Evolutionary conservation across 1,140 invertebrate genomes (phyloP).

Genomic region (Drosophila arizonae): DNA sequence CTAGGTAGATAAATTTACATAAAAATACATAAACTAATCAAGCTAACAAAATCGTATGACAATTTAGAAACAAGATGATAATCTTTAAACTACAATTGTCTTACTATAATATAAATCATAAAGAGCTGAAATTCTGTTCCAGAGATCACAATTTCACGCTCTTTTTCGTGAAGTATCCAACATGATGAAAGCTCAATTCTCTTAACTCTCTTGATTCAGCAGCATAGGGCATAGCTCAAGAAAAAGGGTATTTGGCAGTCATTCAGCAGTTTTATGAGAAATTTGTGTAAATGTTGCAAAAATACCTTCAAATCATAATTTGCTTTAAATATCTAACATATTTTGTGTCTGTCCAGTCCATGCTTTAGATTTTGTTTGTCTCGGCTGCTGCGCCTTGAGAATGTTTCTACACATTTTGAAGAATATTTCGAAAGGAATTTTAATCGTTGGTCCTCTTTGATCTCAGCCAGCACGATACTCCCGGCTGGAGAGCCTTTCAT

Average conservation of each 20-base stretch:
- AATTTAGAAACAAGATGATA: too few species aligned
- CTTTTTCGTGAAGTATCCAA: too few species aligned
- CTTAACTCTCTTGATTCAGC: too few species aligned
- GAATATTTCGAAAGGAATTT: slow-evolving; percentile 37
- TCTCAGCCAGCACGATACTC: slow-evolving; percentile 35
- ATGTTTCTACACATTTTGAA: slow-evolving; percentile 33
- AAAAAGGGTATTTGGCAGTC: not conserved
- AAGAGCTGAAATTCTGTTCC: too few species aligned
- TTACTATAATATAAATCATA: too few species aligned
- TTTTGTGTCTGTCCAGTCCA: not conserved
- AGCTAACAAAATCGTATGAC: too few species aligned
- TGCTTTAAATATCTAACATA: slow-evolving; percentile 1
- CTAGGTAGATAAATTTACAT: too few species aligned
- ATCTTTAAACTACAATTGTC: too few species aligned
- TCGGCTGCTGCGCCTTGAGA: slow-evolving; percentile 14
- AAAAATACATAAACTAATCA: too few species aligned
- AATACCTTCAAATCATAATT: slow-evolving; percentile 3
- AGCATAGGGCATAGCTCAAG: too few species aligned
- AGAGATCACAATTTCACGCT: too few species aligned
- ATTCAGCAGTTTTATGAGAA: not conserved
- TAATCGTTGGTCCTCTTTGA: slow-evolving; percentile 51
- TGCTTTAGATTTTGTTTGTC: slow-evolving; percentile 9
- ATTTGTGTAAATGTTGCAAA: not conserved
- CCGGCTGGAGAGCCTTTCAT: slow-evolving; percentile 26
- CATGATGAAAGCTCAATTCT: too few species aligned